Conservation (phyloP, 2,797 vertebrate species). For the Gallinago stenura region DNA sequence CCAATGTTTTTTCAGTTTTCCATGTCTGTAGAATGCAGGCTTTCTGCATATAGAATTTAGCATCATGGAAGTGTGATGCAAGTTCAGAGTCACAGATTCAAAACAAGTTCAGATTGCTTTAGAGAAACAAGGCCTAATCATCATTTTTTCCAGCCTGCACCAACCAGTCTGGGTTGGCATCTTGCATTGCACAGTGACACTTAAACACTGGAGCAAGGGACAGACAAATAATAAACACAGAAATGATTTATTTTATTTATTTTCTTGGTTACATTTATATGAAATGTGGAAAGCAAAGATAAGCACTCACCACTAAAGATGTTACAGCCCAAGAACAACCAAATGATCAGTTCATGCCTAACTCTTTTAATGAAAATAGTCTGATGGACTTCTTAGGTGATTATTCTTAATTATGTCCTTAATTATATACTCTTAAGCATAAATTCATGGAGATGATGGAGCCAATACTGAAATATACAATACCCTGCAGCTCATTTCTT, state of each 20-base stretch:
- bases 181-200: neutral
- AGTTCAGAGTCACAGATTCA: neutral
- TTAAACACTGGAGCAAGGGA: neutral
- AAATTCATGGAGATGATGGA: neutral
- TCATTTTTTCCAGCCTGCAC: neutral
- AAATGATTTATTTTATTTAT: neutral
- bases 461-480: neutral
- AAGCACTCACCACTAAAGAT: neutral
- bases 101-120: neutral
- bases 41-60: neutral
- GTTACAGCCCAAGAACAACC: neutral
- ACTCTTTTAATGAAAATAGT: neutral
- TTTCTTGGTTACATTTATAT: neutral
- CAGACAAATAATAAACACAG: neutral
- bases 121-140: neutral
- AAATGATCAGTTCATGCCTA: neutral
- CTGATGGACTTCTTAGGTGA: neutral
- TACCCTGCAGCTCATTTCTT: neutral
- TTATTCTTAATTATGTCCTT: constrained; percentile 2
- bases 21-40: neutral
- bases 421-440: neutral
- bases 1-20: neutral
- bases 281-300: neutral
- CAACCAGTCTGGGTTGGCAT: neutral
- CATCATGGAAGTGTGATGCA: neutral